These are phyloP conservation scores for Callopanchax toddi DNA, from an alignment of 2,113 vertebrate species.

Conservation along the genomic window DNA sequence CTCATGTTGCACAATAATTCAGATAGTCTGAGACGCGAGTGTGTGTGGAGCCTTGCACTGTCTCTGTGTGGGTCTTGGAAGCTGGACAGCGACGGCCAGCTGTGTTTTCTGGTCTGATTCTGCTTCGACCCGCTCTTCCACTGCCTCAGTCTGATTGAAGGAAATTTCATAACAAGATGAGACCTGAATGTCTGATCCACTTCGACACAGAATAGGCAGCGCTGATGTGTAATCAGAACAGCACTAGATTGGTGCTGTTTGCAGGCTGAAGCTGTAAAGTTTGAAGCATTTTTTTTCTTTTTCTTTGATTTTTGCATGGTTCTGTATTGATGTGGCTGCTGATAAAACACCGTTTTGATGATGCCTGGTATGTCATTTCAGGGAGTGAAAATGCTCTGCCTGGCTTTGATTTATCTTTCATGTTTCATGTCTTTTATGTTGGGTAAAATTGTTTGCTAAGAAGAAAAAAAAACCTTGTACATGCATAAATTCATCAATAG, in stretches of 20 bases:
- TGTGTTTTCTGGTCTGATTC: slow-evolving; percentile 55
- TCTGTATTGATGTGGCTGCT: slow-evolving; percentile 15
- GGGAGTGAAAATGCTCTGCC: background rate
- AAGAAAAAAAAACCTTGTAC: slow-evolving; percentile 5
- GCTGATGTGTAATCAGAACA: background rate
- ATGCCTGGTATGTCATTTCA: background rate
- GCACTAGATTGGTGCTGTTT: background rate
- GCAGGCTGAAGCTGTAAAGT: background rate
- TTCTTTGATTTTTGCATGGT: background rate
- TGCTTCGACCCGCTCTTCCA: slow-evolving; percentile 5
- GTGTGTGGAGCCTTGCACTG: slow-evolving; percentile 39
- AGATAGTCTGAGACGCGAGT: slow-evolving; percentile 53
- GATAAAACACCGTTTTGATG: slow-evolving; percentile 25
- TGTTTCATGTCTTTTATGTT: slow-evolving; percentile 4
- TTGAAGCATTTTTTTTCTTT: background rate
- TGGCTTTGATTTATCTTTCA: slow-evolving; percentile 30
- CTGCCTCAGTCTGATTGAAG: slow-evolving; percentile 42
- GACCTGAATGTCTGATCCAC: slow-evolving; percentile 31
- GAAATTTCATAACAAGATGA: slow-evolving; percentile 58
- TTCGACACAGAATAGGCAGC: slow-evolving; percentile 6
- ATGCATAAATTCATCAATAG: slow-evolving; percentile 12
- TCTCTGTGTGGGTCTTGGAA: slow-evolving; percentile 54
- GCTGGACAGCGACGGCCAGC: slow-evolving; percentile 42
- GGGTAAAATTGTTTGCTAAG: background rate
- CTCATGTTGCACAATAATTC: slow-evolving; percentile 52